phyloP scores from a whole-genome alignment of 2,888 invertebrate genomes.

The Rotaria socialis region DNA sequence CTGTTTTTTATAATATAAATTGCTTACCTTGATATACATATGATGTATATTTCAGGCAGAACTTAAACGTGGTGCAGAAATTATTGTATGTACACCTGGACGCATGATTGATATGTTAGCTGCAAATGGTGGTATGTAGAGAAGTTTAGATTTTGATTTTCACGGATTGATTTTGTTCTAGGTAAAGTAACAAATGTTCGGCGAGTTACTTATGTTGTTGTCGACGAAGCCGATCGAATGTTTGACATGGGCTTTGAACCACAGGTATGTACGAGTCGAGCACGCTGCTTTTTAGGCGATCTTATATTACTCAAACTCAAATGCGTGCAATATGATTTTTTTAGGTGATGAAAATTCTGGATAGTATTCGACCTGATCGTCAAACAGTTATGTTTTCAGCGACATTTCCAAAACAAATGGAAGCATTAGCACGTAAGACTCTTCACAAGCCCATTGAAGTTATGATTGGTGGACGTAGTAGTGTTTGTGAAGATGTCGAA shows the following conservation, averaged over 20 bases:
- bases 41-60: constrained; percentile 66
- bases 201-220: constrained; percentile 90
- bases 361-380: constrained; percentile 88
- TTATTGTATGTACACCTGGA: constrained; percentile 97
- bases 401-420: constrained; percentile 98
- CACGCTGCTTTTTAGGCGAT: no score
- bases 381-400: constrained; percentile 99
- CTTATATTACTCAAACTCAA: no score
- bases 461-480: constrained; percentile 75
- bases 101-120: constrained; percentile 99
- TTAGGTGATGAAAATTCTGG: constrained; percentile 85
- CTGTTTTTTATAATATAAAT: constrained; percentile 46
- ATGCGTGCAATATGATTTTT: neutral
- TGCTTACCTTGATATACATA: constrained; percentile 47
- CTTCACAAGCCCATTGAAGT: constrained; percentile 91
- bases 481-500: constrained; percentile 94
- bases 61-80: constrained; percentile 88
- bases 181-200: constrained; percentile 86
- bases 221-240: constrained; percentile 99
- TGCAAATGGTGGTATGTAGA: constrained; percentile 70
- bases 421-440: constrained; percentile 87
- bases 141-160: neutral
- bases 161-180: constrained; percentile 50
- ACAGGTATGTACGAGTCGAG: constrained; percentile 62
- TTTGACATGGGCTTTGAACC: constrained; percentile 99